Evolutionary conservation across 2,888 invertebrate genomes (phyloP).

Genomic region (Spisula solida): DNA sequence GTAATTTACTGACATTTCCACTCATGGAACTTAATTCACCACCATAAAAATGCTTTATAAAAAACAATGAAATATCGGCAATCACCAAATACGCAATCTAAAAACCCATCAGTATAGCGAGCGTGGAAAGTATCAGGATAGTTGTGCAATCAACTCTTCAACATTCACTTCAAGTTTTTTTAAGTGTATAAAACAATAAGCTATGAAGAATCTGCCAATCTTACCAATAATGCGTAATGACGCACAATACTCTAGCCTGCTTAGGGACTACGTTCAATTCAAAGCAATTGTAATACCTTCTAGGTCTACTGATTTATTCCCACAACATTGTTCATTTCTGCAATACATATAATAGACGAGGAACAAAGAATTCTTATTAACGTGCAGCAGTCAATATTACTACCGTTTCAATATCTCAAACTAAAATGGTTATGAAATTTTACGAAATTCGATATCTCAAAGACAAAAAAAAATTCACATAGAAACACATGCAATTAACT

Average conservation of each 20-base stretch:
- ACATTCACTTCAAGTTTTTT: no score
- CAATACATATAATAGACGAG: neutral
- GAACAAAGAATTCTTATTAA: conserved; percentile 9
- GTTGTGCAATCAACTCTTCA: no score
- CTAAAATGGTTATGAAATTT: conserved; percentile 23
- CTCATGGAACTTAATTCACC: no score
- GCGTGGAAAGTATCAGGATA: no score
- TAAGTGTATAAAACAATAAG: no score
- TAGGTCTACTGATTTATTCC: neutral
- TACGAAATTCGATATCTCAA: conserved; percentile 4
- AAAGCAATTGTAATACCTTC: neutral
- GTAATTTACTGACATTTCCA: no score
- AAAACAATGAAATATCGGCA: no score
- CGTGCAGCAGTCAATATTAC: conserved; percentile 8
- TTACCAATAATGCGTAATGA: no score
- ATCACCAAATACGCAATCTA: no score
- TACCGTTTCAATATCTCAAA: conserved; percentile 19
- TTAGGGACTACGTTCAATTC: neutral
- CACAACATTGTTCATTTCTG: neutral
- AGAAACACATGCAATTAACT: conserved; percentile 1
- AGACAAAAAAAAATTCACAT: neutral
- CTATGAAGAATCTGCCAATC: no score
- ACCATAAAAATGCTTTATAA: no score
- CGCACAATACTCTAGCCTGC: neutral
- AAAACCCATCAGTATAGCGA: no score